phyloP scores from a whole-genome alignment of 2,888 invertebrate species.

The Drosophila pegasa region DNA sequence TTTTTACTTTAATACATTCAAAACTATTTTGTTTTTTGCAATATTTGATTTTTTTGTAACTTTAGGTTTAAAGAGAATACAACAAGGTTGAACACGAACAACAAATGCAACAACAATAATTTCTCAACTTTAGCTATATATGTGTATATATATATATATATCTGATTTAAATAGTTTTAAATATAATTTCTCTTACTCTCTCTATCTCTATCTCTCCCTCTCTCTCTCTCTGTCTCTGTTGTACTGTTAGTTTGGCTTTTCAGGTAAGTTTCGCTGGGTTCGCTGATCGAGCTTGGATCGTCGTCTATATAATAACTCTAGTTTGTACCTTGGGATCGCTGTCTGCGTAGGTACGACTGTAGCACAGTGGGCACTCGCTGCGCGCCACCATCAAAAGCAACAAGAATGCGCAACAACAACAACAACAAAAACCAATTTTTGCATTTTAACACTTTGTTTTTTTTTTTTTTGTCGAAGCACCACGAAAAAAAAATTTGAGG shows the following conservation, averaged over 20 bases:
- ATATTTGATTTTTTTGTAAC: not conserved
- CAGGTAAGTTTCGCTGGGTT: slow-evolving; percentile 37
- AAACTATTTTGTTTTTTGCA: slow-evolving; percentile 7
- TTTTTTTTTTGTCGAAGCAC: slow-evolving; percentile 11
- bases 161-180: slow-evolving; percentile 1
- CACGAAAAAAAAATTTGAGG: slow-evolving; percentile 41
- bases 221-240: not conserved
- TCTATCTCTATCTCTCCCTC: not conserved
- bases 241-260: slow-evolving; percentile 14
- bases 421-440: slow-evolving; percentile 16
- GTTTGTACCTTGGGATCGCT: slow-evolving; percentile 14
- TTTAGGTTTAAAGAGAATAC: not conserved
- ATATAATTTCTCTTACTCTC: slow-evolving; percentile 3
- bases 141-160: slow-evolving; percentile 11
- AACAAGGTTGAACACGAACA: slow-evolving; percentile 20
- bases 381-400: not conserved
- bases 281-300: slow-evolving; percentile 15
- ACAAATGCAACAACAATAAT: slow-evolving; percentile 19
- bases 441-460: no score
- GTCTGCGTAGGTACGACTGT: slow-evolving; percentile 16
- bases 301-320: slow-evolving; percentile 4
- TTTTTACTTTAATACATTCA: not conserved
- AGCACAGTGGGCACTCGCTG: slow-evolving; percentile 5
- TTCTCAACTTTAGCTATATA: slow-evolving; percentile 1
- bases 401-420: slow-evolving; percentile 12